These are phyloP conservation scores for Tokudaia tokunoshimensis DNA, from an alignment of 2,797 vertebrate species.

Conservation along the genomic window DNA sequence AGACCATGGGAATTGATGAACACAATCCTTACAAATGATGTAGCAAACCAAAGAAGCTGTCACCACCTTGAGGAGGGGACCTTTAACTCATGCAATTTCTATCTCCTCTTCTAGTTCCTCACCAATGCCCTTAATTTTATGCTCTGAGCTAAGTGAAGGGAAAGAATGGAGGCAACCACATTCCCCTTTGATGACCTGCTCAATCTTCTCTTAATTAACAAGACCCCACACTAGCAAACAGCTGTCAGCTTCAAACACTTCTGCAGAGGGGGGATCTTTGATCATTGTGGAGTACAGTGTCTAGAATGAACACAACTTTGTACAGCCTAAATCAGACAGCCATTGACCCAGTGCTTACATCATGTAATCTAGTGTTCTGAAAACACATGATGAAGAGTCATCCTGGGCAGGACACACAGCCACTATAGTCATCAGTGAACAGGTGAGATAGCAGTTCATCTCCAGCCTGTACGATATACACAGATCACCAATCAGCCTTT, in stretches of 20 bases:
- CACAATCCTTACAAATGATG: background rate
- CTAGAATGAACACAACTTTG: background rate
- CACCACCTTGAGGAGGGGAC: background rate
- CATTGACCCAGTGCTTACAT: accelerated
- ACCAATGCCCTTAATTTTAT: background rate
- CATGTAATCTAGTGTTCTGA: background rate
- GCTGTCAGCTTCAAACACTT: conserved; percentile 47
- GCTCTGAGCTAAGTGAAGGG: conserved; percentile 8
- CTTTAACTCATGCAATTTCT: background rate
- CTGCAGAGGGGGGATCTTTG: conserved; percentile 46
- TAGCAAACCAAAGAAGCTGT: background rate
- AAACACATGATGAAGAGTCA: background rate
- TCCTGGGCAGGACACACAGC: background rate
- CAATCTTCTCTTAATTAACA: conserved; percentile 68
- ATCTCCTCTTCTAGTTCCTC: background rate
- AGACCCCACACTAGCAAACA: conserved; percentile 63
- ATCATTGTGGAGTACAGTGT: background rate
- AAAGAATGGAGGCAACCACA: background rate
- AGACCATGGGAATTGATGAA: accelerated
- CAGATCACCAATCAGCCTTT: background rate
- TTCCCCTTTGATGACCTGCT: conserved; percentile 68
- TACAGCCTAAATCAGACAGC: background rate
- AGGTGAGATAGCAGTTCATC: accelerated
- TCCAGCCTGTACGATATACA: background rate
- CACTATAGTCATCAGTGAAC: background rate